phyloP scores from a whole-genome alignment of 2,113 vertebrate genomes.

The Dendropsophus ebraccatus region DNA sequence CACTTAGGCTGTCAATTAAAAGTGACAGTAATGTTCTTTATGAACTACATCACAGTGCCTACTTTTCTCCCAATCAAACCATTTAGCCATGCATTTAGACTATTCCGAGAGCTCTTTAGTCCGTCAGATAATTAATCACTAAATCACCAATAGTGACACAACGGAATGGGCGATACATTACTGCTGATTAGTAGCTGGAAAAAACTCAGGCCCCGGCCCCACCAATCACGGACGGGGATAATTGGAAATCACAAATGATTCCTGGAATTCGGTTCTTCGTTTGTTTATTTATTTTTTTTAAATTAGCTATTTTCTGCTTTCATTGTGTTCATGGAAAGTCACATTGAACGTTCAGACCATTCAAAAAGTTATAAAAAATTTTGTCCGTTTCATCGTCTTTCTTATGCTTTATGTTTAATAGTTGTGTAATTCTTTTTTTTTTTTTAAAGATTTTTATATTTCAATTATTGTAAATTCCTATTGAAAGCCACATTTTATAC shows the following conservation, averaged over 20 bases:
- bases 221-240: constrained; percentile 62
- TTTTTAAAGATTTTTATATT: no score
- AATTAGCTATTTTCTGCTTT: not conserved
- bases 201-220: constrained; percentile 58
- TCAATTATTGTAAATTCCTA: no score
- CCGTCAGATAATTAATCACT: constrained; percentile 87
- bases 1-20: constrained; percentile 92
- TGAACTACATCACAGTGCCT: constrained; percentile 80
- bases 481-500: no score
- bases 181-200: constrained; percentile 72
- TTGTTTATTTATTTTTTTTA: not conserved
- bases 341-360: not conserved
- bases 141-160: constrained; percentile 79
- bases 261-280: not conserved
- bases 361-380: no score
- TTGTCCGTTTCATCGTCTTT: no score
- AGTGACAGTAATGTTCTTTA: constrained; percentile 85
- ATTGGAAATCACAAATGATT: constrained; percentile 53
- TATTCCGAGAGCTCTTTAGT: constrained; percentile 76
- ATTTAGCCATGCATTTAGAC: constrained; percentile 82
- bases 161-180: constrained; percentile 74
- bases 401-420: no score
- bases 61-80: constrained; percentile 73
- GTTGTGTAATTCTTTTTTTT: no score
- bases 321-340: not conserved